Evolutionary conservation across 2,888 invertebrate species (phyloP), one percentile per base, ranked within the genome.

Genomic region (Cyrtodaria siliqua): DNA sequence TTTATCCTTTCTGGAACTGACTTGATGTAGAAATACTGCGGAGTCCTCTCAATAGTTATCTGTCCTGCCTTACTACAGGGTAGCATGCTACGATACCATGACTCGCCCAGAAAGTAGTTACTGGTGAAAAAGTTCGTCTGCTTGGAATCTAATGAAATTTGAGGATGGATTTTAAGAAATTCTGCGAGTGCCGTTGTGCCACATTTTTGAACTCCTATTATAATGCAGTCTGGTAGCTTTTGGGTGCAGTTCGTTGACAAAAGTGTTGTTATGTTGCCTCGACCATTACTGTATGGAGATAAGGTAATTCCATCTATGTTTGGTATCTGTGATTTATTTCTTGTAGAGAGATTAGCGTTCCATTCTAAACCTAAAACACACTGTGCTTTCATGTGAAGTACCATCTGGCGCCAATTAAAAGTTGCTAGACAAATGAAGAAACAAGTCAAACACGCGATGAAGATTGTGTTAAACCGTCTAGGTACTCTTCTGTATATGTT

Each of bases 191-290:
- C 67, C 16, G 49, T 59, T 27, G 67, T 67, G 2, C 67, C 67
- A 59, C 67, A 67, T 52, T 67, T 67, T 23, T 67, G 67, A 42
- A 67, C 38, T 14, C 67, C 67, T 8, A 67, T 67, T 18, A 67
- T 67, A 26, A 67, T 50, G 29, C 33, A 47, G 6, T 29, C n/a
- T 40, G 67, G 67, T 26, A 67, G 47, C 18, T 38, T 16, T 6
- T 20, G 6, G 3, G 16, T 44, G 20, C 44, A 44, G 6, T 44
- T 44, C 20, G 6, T 20, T 44, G n/a, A 9, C 6, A 6, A 6
- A 18, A 16, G 8, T 44, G 44, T 44, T 44, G 33, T 33, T n/a
- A n/a, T n/a, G n/a, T n/a, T n/a, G n/a, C n/a, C n/a, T n/a, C n/a
- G n/a, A n/a, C n/a, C n/a, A n/a, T n/a, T n/a, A n/a, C n/a, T n/a